A percentile compares a stretch with the other conserved stretches of the same genome.
Conservation (phyloP, 2,797 vertebrate genomes). For the Phoxinus dragarum region DNA sequence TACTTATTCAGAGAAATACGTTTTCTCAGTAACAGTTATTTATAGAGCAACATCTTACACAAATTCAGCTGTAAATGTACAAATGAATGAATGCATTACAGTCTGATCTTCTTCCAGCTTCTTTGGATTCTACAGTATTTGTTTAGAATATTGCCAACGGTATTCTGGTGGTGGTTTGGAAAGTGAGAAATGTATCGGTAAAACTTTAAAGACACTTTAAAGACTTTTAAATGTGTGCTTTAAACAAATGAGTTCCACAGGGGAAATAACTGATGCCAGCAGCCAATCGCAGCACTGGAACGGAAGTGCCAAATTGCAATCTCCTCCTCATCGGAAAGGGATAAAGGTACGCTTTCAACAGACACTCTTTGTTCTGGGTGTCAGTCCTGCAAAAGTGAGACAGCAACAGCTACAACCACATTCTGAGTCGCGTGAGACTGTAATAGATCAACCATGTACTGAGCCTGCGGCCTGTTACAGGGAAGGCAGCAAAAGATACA, state of each 20-base stretch:
- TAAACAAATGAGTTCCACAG: not conserved
- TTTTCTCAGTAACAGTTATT: not conserved
- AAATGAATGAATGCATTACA: not conserved
- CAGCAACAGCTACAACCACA: not conserved
- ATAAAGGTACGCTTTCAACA: not conserved
- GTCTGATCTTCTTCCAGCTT: not conserved
- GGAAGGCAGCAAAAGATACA: not conserved
- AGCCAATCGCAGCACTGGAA: not conserved
- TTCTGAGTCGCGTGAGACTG: not conserved
- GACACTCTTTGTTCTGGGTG: not conserved
- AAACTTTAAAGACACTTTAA: not conserved
- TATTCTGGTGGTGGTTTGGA: not conserved
- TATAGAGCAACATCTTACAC: not conserved
- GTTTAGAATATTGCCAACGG: not conserved
- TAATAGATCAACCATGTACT: not conserved
- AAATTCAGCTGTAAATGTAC: not conserved
- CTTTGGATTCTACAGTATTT: no score
- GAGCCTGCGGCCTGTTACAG: not conserved
- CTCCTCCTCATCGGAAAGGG: not conserved
- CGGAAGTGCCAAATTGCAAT: not conserved
- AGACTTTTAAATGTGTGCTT: not conserved
- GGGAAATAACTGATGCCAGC: not conserved
- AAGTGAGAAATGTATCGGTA: not conserved
- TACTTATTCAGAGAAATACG: not conserved
- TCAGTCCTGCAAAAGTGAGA: not conserved